phyloP scores from a whole-genome alignment of 2,888 invertebrate species.

The Phymatocera aterrima region DNA sequence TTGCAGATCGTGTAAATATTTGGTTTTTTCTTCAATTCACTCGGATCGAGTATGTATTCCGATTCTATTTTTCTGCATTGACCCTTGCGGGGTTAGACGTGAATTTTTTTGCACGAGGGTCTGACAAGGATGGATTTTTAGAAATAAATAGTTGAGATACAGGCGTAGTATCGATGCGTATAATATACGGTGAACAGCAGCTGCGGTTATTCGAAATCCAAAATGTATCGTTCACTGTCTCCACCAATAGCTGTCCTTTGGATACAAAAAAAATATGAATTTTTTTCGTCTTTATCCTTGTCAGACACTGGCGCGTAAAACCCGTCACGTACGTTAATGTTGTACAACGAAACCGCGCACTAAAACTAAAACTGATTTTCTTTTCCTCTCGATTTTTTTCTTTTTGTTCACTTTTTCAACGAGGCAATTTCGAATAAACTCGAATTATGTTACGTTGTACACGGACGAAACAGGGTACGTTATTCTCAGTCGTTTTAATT shows the following conservation, averaged over 20 bases:
- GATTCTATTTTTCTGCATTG: background rate
- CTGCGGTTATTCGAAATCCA: conserved; percentile 8
- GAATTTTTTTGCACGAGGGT: background rate
- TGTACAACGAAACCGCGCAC: background rate
- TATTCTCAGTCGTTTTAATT: conserved; percentile 43
- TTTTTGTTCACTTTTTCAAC: conserved; percentile 34
- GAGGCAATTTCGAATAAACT: background rate
- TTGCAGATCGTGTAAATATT: background rate
- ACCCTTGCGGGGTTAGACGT: background rate
- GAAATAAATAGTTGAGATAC: background rate
- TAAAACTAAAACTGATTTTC: conserved; percentile 23
- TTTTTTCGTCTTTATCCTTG: conserved; percentile 25
- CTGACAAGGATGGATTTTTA: background rate
- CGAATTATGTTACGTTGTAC: conserved; percentile 16
- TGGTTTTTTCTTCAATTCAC: background rate
- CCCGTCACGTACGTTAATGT: conserved; percentile 27
- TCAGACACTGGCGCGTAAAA: conserved; percentile 6
- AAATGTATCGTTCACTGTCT: conserved; percentile 16
- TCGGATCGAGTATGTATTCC: background rate
- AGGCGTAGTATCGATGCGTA: background rate
- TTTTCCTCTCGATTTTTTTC: background rate
- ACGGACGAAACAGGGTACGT: background rate
- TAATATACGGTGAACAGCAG: background rate
- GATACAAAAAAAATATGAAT: background rate
- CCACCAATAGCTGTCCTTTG: conserved; percentile 4